A percentile compares a stretch with the other conserved stretches of the same genome.
Evolutionary conservation across 1,140 invertebrate genomes (phyloP).

Genomic region (Monochamus saltuarius): DNA sequence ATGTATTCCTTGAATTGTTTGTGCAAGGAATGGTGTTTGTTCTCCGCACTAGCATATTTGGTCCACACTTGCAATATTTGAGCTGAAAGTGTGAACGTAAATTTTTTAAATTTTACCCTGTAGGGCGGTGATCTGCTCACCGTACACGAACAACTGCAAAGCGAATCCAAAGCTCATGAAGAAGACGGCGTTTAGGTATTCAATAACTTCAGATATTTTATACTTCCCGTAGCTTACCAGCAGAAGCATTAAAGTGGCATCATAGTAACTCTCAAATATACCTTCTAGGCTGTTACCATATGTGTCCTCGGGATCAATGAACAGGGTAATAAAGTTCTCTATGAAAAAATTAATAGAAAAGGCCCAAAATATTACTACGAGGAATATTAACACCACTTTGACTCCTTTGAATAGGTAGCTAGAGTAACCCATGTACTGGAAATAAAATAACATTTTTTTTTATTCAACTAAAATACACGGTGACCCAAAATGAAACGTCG

Average conservation of each 20-base stretch:
- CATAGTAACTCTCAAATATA: background rate
- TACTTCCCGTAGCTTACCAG: conserved; percentile 3
- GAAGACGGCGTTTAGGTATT: background rate
- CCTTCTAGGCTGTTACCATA: background rate
- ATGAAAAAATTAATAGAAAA: background rate
- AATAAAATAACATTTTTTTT: background rate
- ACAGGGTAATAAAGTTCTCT: background rate
- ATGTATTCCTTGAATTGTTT: conserved; percentile 34
- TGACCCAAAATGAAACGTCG: no score
- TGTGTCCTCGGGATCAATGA: background rate
- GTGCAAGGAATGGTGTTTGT: background rate
- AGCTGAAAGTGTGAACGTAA: background rate
- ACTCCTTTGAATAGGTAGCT: conserved; percentile 10
- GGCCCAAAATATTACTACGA: background rate
- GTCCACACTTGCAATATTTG: conserved; percentile 13
- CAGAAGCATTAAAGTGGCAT: conserved; percentile 1
- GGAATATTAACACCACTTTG: conserved; percentile 1
- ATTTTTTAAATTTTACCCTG: background rate
- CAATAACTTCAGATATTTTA: background rate
- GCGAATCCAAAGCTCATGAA: conserved; percentile 4
- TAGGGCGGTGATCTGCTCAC: background rate
- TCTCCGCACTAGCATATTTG: conserved; percentile 2
- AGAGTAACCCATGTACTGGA: conserved; percentile 11
- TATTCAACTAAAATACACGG: no score
- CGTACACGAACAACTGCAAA: conserved; percentile 11